phyloP scores from a whole-genome alignment of 92 coral and sea anemone species.

The Epizoanthus scotinus region DNA sequence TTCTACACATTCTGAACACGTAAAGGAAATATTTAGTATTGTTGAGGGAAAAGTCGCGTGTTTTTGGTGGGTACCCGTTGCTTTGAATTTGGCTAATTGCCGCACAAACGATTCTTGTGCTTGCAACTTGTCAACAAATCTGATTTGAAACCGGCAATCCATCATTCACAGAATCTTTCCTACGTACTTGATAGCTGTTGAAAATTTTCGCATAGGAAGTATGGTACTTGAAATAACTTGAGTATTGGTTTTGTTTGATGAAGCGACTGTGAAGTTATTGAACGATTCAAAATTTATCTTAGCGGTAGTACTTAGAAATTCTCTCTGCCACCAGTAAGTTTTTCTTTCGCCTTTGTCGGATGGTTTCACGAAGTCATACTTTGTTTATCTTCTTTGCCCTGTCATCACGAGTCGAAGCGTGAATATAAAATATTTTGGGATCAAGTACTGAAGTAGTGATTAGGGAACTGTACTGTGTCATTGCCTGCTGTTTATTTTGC shows the following conservation, averaged over 20 bases:
- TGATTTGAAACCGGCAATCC: slow-evolving; percentile 10
- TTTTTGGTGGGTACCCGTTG: slow-evolving; percentile 22
- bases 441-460: background rate
- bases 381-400: background rate
- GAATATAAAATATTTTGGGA: slow-evolving; percentile 20
- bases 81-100: slow-evolving; percentile 15
- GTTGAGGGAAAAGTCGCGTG: slow-evolving; percentile 24
- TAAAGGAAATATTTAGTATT: slow-evolving; percentile 7
- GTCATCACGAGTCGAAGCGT: slow-evolving; percentile 30
- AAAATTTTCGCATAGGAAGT: background rate
- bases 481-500: slow-evolving; percentile 13
- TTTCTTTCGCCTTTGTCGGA: slow-evolving; percentile 17
- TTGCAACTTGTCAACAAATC: slow-evolving; percentile 19
- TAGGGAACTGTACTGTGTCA: background rate
- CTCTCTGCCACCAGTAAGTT: slow-evolving; percentile 33
- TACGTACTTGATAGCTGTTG: background rate
- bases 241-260: slow-evolving; percentile 1
- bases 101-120: background rate
- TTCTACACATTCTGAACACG: background rate
- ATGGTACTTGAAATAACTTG: background rate
- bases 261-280: background rate
- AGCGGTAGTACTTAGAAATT: background rate
- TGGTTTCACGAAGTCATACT: background rate
- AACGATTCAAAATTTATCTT: background rate
- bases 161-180: background rate